A percentile compares a stretch with the other conserved stretches of the same genome.
These are phyloP conservation scores for Andrena haemorrhoa DNA, from an alignment of 2,888 invertebrate genomes.

Conservation along the genomic window DNA sequence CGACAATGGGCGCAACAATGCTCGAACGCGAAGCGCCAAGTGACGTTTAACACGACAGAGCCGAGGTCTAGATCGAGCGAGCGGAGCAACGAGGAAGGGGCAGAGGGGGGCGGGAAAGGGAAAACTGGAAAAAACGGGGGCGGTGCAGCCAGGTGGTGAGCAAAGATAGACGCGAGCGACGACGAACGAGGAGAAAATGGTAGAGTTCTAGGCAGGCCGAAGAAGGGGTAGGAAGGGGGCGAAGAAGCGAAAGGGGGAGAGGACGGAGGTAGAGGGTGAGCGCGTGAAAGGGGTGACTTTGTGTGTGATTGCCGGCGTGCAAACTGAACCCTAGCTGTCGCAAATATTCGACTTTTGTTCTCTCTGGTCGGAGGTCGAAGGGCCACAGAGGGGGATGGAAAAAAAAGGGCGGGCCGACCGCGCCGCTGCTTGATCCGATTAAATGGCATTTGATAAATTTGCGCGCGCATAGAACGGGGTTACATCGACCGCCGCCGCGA, in stretches of 20 bases:
- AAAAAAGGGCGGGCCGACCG: conserved; percentile 28
- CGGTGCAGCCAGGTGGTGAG: conserved; percentile 1
- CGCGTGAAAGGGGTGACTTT: conserved; percentile 30
- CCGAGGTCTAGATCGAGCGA: conserved; percentile 22
- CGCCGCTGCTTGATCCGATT: conserved; percentile 66
- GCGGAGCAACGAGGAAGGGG: neutral
- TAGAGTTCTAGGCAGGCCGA: conserved; percentile 4
- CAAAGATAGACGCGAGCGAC: conserved; percentile 28
- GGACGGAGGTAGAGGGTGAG: neutral
- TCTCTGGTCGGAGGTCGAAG: conserved; percentile 47
- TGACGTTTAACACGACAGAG: conserved; percentile 62
- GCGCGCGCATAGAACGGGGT: conserved; percentile 50
- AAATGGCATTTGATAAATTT: conserved; percentile 73
- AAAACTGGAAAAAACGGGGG: neutral
- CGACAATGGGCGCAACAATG: conserved; percentile 68
- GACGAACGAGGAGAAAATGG: conserved; percentile 28
- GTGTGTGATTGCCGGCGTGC: conserved; percentile 40
- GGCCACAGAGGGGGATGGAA: conserved; percentile 7
- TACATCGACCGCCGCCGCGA: conserved; percentile 53
- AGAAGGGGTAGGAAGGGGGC: neutral
- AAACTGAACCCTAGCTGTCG: conserved; percentile 52
- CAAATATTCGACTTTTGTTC: conserved; percentile 69
- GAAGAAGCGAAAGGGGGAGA: neutral
- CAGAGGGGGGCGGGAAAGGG: neutral
- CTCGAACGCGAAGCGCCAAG: conserved; percentile 44